Base-by-base conservation (phyloP, 2,797 vertebrate species). In the Alcedo atthis region DNA sequence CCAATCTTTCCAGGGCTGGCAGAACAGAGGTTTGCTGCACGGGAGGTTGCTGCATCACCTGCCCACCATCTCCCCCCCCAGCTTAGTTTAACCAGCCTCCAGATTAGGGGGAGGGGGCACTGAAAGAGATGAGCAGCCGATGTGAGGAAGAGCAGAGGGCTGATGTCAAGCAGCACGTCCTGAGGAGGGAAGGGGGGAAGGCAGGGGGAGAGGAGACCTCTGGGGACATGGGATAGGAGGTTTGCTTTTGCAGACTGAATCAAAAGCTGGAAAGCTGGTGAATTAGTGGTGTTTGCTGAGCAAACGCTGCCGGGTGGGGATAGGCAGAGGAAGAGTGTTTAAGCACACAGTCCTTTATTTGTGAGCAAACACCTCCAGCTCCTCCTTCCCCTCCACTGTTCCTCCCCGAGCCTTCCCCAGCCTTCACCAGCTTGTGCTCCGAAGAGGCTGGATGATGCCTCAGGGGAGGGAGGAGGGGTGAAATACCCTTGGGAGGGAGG, bases 251-350 rank as follows among this genome's bases (percentile, higher is more conserved):
- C 93, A 90, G 58, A 59, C 81, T 58, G 78, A 95, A 92, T 95
- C 89, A 96, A 93, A 62, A 0, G 61, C 10, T 59, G 92, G 87
- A 37, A 95, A 94, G 83, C 76, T 25, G 76, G 90, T 93, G 97
- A 96, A 97, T 97, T 97, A 97, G 93, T 35, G 13, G 22, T 98
- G 97, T 98, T 98, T 98, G 97, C 97, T 95, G 87, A 97, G 97
- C 96, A 98, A 98, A 97, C 64, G 92, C 43, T 22, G 92, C 87
- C 17, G n/a, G 94, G 96, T 87, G 89, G 94, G 92, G 93, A 85
- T 43, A 96, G 92, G 93, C 94, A 63, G 80, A 77, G 42, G 82
- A 59, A 6, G 83, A 93, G 94, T 86, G 92, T 80, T 95, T 92
- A 79, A 96, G 94, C 93, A 96, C 96, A 94, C 92, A 93, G 81